Percentiles rank a stretch among this genome's conserved stretches.
phyloP scores from a whole-genome alignment of 2,888 invertebrate genomes.

The Drepanosiphum platanoidis region DNA sequence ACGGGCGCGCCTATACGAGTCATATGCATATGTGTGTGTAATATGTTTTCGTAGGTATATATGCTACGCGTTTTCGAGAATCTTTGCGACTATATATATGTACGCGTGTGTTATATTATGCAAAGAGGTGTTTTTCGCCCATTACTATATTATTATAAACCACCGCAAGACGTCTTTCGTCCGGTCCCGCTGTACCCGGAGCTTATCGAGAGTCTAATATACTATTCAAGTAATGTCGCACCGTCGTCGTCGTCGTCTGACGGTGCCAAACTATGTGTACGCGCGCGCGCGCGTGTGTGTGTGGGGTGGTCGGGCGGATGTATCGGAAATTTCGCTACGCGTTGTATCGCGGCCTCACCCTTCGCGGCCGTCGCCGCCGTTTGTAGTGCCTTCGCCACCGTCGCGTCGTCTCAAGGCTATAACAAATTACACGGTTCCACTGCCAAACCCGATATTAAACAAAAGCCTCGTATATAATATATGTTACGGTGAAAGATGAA shows the following conservation, averaged over 20 bases:
- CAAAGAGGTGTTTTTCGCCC: conserved; percentile 34
- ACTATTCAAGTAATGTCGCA: conserved; percentile 55
- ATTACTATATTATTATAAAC: neutral
- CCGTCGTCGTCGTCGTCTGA: conserved; percentile 49
- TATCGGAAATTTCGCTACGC: conserved; percentile 46
- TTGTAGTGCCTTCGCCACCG: neutral
- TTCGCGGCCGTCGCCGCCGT: neutral
- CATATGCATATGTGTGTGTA: neutral
- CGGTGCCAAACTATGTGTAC: conserved; percentile 41
- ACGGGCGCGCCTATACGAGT: neutral
- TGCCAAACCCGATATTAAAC: conserved; percentile 53
- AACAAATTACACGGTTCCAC: conserved; percentile 41
- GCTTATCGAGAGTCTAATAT: conserved; percentile 48
- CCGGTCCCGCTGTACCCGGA: neutral
- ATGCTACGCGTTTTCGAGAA: neutral
- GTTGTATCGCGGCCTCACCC: neutral
- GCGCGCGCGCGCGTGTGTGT: neutral
- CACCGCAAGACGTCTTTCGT: neutral
- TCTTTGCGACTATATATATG: neutral
- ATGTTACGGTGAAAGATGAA: too few relatives aligned
- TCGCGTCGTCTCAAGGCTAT: neutral
- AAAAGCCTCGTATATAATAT: conserved; percentile 25
- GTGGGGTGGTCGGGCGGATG: neutral
- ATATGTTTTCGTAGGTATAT: neutral
- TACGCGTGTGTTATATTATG: neutral